A percentile compares a stretch with the other conserved stretches of the same genome.
Evolutionary conservation across 1,140 invertebrate genomes (phyloP).

Genomic region (Drosophila ambigua): DNA sequence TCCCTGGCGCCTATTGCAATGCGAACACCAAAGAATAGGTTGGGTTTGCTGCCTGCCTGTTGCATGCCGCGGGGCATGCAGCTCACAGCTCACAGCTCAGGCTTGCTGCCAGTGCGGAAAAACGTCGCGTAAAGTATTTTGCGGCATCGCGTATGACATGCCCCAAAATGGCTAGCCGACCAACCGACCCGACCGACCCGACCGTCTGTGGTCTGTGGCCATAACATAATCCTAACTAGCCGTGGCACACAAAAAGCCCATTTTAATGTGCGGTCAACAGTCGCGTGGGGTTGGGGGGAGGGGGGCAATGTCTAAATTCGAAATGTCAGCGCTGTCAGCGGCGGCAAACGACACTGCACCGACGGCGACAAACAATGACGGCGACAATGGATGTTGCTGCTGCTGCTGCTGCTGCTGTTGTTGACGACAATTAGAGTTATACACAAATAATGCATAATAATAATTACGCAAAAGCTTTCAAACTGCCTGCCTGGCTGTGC

Average conservation of each 20-base stretch:
- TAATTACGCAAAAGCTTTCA: slow-evolving; percentile 73
- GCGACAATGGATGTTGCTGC: slow-evolving; percentile 8
- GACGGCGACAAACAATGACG: slow-evolving; percentile 32
- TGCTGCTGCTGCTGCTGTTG: slow-evolving; percentile 31
- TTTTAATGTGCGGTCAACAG: slow-evolving; percentile 56
- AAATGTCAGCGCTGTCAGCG: slow-evolving; percentile 78
- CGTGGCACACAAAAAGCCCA: slow-evolving; percentile 71
- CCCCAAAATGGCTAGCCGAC: too few species aligned
- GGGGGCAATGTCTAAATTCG: slow-evolving; percentile 72
- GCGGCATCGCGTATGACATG: too few species aligned
- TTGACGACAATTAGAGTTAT: slow-evolving; percentile 64
- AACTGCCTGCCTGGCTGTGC: slow-evolving; percentile 12
- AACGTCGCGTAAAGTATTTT: too few species aligned
- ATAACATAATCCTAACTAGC: slow-evolving; percentile 54
- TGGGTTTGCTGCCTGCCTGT: too few species aligned
- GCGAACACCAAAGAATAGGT: too few species aligned
- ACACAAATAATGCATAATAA: slow-evolving; percentile 72
- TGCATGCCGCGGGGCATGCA: too few species aligned
- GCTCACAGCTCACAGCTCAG: too few species aligned
- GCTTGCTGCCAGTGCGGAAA: too few species aligned
- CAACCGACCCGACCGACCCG: too few species aligned
- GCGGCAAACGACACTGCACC: slow-evolving; percentile 10
- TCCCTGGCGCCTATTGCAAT: too few species aligned
- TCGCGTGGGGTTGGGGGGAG: too few species aligned
- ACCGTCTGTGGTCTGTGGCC: neutral